Conservation (phyloP, 2,113 vertebrate genomes). For the Natator depressus region DNA sequence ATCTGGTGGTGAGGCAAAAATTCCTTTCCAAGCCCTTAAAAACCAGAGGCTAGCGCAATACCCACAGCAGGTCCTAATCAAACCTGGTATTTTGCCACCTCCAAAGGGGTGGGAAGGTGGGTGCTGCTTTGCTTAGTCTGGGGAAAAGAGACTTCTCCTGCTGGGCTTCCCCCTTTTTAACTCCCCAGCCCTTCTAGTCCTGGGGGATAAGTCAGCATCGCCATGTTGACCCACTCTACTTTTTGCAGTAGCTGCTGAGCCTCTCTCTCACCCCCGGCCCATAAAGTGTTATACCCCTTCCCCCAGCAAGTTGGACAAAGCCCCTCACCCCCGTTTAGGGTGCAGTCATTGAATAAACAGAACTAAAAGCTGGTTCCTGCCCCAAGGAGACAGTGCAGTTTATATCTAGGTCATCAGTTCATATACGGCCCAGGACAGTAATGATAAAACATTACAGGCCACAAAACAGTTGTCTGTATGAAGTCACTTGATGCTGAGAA, state of each 20-base stretch:
- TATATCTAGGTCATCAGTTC: not conserved
- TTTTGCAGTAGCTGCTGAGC: not conserved
- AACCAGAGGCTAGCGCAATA: not conserved
- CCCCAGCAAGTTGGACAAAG: not conserved
- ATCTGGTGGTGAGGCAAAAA: not conserved
- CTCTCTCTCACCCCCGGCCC: not conserved
- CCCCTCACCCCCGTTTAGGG: not conserved
- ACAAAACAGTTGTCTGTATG: too few relatives aligned
- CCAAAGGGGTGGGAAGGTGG: not conserved
- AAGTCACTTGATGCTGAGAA: not conserved
- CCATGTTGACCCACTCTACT: not conserved
- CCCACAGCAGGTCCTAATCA: not conserved
- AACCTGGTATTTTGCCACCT: not conserved
- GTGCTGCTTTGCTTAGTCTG: not conserved
- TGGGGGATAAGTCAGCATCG: too few relatives aligned
- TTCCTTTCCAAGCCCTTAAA: not conserved
- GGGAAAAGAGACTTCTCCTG: not conserved
- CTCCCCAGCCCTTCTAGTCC: not conserved
- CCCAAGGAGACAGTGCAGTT: not conserved
- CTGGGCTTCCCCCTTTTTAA: not conserved
- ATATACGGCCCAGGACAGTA: not conserved
- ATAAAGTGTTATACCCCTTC: not conserved
- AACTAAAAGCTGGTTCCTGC: rapidly evolving
- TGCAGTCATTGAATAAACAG: too few relatives aligned
- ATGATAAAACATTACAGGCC: rapidly evolving